phyloP scores from a whole-genome alignment of 2,113 vertebrate genomes.

The Platichthys flesus region DNA sequence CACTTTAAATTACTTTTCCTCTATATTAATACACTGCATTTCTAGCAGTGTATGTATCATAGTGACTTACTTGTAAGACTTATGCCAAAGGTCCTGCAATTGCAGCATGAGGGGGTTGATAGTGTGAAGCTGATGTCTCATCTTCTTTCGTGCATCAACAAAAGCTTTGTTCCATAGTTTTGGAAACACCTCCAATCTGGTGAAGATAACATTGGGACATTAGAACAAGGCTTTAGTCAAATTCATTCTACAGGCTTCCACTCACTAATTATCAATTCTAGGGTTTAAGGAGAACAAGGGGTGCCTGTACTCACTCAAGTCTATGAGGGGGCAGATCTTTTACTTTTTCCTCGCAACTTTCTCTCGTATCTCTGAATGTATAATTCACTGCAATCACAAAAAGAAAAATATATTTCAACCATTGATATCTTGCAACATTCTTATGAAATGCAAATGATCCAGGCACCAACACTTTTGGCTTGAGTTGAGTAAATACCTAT shows the following conservation, averaged over 20 bases:
- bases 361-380: conserved; percentile 83
- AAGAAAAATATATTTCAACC: neutral
- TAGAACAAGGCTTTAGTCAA: neutral
- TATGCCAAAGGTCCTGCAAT: conserved; percentile 85
- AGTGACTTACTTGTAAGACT: conserved; percentile 83
- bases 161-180: conserved; percentile 89
- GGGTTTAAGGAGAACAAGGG: too few species aligned
- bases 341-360: conserved; percentile 75
- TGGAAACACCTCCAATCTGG: conserved; percentile 84
- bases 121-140: conserved; percentile 83
- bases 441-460: neutral
- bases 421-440: neutral
- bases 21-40: too few species aligned
- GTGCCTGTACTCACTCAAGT: conserved; percentile 83
- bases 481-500: conserved; percentile 79
- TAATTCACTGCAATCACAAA: conserved; percentile 85
- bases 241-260: neutral
- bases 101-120: conserved; percentile 86
- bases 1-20: too few species aligned
- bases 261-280: too few species aligned
- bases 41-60: too few species aligned
- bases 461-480: neutral
- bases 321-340: conserved; percentile 78
- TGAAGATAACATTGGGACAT: conserved; percentile 13
- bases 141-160: conserved; percentile 72